A percentile compares a stretch with the other conserved stretches of the same genome.
Conservation (phyloP, 2,888 invertebrate genomes). For the Unio pictorum region DNA sequence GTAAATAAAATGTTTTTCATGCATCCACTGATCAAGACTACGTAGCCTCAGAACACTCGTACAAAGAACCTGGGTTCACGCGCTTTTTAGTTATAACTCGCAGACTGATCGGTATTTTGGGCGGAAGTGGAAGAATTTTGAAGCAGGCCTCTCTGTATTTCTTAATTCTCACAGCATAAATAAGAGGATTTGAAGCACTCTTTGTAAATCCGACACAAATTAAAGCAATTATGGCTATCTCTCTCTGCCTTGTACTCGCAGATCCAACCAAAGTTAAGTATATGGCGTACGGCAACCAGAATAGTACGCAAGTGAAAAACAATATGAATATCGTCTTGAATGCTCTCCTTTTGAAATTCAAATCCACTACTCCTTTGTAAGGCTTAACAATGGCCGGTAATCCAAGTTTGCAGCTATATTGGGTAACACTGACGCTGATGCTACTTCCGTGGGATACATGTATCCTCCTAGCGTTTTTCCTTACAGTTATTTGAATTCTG, state of each 20-base stretch:
- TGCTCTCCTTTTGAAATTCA: slow-evolving; percentile 60
- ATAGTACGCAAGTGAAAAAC: slow-evolving; percentile 48
- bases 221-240: slow-evolving; percentile 19
- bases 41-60: slow-evolving; percentile 15
- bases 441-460: slow-evolving; percentile 40
- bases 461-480: slow-evolving; percentile 40
- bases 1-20: too few species aligned
- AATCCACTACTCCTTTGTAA: slow-evolving; percentile 40
- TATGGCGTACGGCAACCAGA: slow-evolving; percentile 56
- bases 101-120: slow-evolving; percentile 1
- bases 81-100: slow-evolving; percentile 7
- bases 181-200: slow-evolving; percentile 60
- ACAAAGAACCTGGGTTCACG: slow-evolving; percentile 37
- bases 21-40: too few species aligned
- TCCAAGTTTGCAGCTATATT: slow-evolving; percentile 36
- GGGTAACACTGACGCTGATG: slow-evolving; percentile 33
- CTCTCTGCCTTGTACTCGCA: slow-evolving; percentile 5
- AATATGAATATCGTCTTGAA: slow-evolving; percentile 63
- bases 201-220: slow-evolving; percentile 55
- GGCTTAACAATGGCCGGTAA: slow-evolving; percentile 27
- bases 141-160: slow-evolving; percentile 50
- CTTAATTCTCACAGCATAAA: slow-evolving; percentile 57
- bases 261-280: slow-evolving; percentile 34
- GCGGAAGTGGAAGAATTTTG: slow-evolving; percentile 21
- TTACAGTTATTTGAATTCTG: slow-evolving; percentile 51